Percentiles rank a stretch among this genome's conserved stretches.
phyloP scores from a whole-genome alignment of 2,888 invertebrate genomes.

The Caenorhabditis panamensis region DNA sequence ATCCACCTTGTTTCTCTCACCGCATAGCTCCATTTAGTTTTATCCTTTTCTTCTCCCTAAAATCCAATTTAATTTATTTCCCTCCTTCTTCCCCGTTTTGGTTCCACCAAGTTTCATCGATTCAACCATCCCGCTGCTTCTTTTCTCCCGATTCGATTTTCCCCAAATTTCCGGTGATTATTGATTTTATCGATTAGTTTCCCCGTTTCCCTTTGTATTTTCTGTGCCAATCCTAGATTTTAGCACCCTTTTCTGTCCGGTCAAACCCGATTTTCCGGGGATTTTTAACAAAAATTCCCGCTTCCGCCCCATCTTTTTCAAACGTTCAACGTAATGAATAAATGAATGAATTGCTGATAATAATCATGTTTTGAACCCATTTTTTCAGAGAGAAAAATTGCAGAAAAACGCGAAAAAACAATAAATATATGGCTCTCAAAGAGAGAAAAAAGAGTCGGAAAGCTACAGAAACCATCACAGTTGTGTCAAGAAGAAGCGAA shows the following conservation, averaged over 20 bases:
- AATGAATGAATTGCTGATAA: background rate
- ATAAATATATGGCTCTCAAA: slow-evolving; percentile 35
- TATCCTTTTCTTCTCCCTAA: background rate
- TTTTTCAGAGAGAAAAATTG: slow-evolving; percentile 1
- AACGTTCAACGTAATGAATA: slow-evolving; percentile 28
- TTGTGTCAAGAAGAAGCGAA: background rate
- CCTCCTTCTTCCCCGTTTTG: too few relatives aligned
- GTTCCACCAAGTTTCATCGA: too few relatives aligned
- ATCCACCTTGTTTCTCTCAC: slow-evolving; percentile 2
- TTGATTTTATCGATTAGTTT: background rate
- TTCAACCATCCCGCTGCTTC: too few relatives aligned
- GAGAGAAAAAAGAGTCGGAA: slow-evolving; percentile 8
- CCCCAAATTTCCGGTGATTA: slow-evolving; percentile 7
- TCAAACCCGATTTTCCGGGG: slow-evolving; percentile 20
- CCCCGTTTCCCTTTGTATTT: background rate
- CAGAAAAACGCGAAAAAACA: background rate
- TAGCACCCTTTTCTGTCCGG: background rate
- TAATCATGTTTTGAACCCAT: slow-evolving; percentile 7
- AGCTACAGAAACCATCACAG: slow-evolving; percentile 51
- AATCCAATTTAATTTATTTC: background rate
- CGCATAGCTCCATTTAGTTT: slow-evolving; percentile 20
- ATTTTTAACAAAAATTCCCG: slow-evolving; percentile 15
- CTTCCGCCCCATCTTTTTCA: background rate
- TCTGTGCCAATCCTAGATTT: background rate
- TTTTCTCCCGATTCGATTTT: slow-evolving; percentile 1